Evolutionary conservation across 2,797 vertebrate genomes (phyloP).

Genomic region (Xerus rutilus): DNA sequence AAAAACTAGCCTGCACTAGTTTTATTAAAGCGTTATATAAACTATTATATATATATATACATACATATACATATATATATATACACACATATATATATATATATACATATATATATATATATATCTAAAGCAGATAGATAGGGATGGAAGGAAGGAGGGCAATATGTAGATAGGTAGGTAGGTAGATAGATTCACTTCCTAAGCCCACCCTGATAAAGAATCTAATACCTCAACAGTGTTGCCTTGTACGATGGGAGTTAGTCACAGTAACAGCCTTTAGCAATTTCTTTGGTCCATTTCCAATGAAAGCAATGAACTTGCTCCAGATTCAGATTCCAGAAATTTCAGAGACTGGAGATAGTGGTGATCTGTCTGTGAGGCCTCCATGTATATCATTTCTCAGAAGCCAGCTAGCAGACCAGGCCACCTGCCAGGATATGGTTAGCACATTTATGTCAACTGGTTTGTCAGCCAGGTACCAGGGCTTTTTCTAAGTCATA

Average conservation of each 20-base stretch:
- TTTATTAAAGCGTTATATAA: constrained; percentile 27
- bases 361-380: constrained; percentile 64
- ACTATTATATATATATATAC: background rate
- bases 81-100: background rate
- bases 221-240: background rate
- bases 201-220: constrained; percentile 32
- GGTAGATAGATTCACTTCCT: background rate
- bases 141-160: too few species aligned
- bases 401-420: constrained; percentile 68
- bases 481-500: constrained; percentile 51
- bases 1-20: constrained; percentile 32
- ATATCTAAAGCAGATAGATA: background rate
- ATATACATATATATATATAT: too few species aligned
- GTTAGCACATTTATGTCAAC: constrained; percentile 69
- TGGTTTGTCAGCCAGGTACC: constrained; percentile 70
- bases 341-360: constrained; percentile 63
- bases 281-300: constrained; percentile 69
- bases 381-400: constrained; percentile 69
- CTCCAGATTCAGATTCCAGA: constrained; percentile 72
- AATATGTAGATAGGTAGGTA: background rate
- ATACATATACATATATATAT: too few species aligned
- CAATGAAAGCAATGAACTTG: constrained; percentile 69
- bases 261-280: constrained; percentile 10
- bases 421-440: constrained; percentile 72
- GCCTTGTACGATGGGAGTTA: constrained; percentile 1